Base-by-base conservation (phyloP, 2,888 invertebrate genomes). In the Plagodis dolabraria region DNA sequence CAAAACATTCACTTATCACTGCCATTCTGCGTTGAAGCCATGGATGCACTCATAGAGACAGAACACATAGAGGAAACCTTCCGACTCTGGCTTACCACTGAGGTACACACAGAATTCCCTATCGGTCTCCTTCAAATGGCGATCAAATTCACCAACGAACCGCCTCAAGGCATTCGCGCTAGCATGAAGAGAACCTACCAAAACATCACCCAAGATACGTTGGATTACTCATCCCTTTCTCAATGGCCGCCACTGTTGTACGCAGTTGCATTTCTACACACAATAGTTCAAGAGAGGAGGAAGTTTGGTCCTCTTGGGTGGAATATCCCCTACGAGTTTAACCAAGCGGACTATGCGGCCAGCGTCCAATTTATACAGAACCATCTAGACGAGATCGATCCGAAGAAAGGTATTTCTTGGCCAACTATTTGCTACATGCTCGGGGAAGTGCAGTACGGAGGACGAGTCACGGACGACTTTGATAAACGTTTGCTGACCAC, bases 291-390 rank as follows among this genome's bases (percentile, higher is more conserved):
- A 88, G 99, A 99, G 85, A 93, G 99, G 65, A 93, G 99, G 67
- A 99, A 99, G 89, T 99, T 98, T 81, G 99, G 99, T 0, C 98
- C 99, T 0, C 94, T 99, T 10, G 99, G 99, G 7, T 99, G 99
- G 99, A 99, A 99, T 82, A 94, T 99, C 67, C 98, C 98, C 0
- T 99, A 99, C 76, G 99, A 99, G 86, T 99, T 99, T 83, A 98
- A 98, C 89, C 98, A 99, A 90, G 97, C 99, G 0, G 99, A 99
- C 85, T 98, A 98, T 80, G 97, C 97, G 4, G 98, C 99, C 2
- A 97, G 98, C 63, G 97, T 99, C 0, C 98, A 98, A 85, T 99
- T 99, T 82, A 94, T 99, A 60, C 99, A 99, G 85, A 99, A 99
- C 84, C 99, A 99, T 88, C 92, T 99, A 60, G 99, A 99, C 80